phyloP scores from a whole-genome alignment of 2,113 vertebrate species.

The Chloropsis hardwickii region DNA sequence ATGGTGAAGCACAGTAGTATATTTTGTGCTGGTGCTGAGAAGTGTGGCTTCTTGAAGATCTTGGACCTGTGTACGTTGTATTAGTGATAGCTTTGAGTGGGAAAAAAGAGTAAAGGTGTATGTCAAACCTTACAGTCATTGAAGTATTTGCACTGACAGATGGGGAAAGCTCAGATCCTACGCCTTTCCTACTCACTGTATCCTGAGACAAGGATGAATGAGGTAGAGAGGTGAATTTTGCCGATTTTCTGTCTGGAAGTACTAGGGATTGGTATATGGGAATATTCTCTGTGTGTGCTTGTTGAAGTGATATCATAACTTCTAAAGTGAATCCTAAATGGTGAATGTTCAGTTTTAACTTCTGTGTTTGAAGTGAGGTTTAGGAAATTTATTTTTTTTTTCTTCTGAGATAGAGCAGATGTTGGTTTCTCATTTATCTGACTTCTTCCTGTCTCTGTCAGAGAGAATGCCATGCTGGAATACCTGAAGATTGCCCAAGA shows the following conservation, averaged over 20 bases:
- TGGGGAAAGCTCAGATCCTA: background rate
- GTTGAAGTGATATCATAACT: background rate
- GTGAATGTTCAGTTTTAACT: background rate
- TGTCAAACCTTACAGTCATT: background rate
- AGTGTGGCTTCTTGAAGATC: background rate
- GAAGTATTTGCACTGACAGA: background rate
- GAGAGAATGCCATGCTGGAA: conserved; percentile 93
- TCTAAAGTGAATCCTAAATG: background rate
- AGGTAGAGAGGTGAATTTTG: background rate
- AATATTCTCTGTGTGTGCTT: background rate
- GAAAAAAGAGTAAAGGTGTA: background rate
- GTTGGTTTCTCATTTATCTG: background rate
- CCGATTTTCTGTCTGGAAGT: background rate
- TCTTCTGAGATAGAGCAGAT: background rate
- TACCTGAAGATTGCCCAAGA: conserved; percentile 97
- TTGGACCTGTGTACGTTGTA: background rate
- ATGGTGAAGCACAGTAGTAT: background rate
- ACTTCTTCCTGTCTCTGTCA: conserved; percentile 15
- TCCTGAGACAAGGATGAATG: background rate
- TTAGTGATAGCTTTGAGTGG: background rate
- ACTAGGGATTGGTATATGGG: background rate
- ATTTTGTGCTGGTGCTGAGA: background rate
- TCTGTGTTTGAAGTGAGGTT: background rate
- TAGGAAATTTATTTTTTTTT: background rate
- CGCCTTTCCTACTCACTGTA: background rate